Evolutionary conservation across 2,888 invertebrate species (phyloP), one percentile per base, ranked within the genome.

Genomic region (Lumbricus terrestris): DNA sequence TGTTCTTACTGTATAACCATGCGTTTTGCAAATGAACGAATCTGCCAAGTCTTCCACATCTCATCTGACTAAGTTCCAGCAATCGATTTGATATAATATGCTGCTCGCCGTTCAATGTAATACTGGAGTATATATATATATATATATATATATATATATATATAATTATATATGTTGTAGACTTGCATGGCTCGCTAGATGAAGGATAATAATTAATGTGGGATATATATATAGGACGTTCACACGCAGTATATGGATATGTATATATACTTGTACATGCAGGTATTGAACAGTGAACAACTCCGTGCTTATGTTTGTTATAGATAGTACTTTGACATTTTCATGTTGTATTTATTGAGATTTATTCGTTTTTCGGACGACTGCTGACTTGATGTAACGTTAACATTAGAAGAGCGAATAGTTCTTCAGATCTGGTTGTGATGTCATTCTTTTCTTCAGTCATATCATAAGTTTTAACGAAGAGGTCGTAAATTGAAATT

Each of bases 261-360:
- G 8, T 6, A 29, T 69, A 69, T 16, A 69, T 1, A 6, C 47
- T 20, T 6, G 20, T 69, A n/a, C 16, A 69, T n/a, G n/a, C 69
- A 29, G 29, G 29, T 69, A 69, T 69, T 69, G 69, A 29, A 69
- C 5, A 69, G 69, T n/a, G n/a, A 69, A 69, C 69, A 29, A n/a
- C 69, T 69, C n/a, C 69, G 69, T 69, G 69, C 69, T 29, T n/a
- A n/a, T 69, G 69, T n/a, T 69, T 69, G n/a, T 69, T n/a, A 69
- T 69, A n/a, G 29, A 69, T n/a, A 69, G 69, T 69, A 69, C 69
- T 69, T 69, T 69, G 69, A 69, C 69, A 69, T 69, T 69, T 69
- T 69, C 69, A n/a, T 69, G 69, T 69, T 69, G 69, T 69, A n/a
- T 69, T 69, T 69, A 69, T 69, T 69, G 69, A 69, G 69, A 69